Conservation (phyloP, 1,140 invertebrate genomes). For the Octopus sinensis region DNA sequence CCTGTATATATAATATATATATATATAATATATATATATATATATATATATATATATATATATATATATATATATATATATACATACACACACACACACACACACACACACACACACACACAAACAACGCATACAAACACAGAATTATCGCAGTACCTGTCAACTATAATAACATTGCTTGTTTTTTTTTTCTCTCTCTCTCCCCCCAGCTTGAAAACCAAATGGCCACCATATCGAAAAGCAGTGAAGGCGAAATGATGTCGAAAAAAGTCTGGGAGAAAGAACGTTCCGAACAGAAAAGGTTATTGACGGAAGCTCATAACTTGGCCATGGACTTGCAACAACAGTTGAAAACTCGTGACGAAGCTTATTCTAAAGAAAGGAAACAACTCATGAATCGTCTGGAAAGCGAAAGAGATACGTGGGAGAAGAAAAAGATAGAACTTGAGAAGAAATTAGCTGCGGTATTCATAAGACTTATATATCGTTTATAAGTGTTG, state of each 20-base stretch:
- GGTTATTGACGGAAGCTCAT: conserved; percentile 84
- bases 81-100: not conserved
- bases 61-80: not conserved
- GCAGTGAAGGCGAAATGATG: conserved; percentile 39
- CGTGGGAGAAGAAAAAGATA: conserved; percentile 28
- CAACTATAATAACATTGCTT: not conserved
- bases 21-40: not conserved
- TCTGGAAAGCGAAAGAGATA: conserved; percentile 30
- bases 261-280: conserved; percentile 95
- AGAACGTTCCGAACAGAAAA: conserved; percentile 86
- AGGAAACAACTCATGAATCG: conserved; percentile 38
- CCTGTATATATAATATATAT: not conserved
- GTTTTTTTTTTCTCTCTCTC: conserved; percentile 6
- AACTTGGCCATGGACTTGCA: conserved; percentile 80
- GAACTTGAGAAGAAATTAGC: conserved; percentile 36
- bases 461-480: not conserved
- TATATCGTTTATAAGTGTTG: not conserved
- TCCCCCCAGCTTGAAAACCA: conserved; percentile 60
- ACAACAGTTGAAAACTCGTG: conserved; percentile 39
- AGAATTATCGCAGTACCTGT: not conserved
- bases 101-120: not conserved
- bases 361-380: conserved; percentile 36
- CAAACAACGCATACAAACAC: not conserved
- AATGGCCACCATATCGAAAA: conserved; percentile 29
- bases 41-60: not conserved